These are phyloP conservation scores for Sarcophaga rosellei DNA, from an alignment of 2,888 invertebrate species.

Conservation along the genomic window DNA sequence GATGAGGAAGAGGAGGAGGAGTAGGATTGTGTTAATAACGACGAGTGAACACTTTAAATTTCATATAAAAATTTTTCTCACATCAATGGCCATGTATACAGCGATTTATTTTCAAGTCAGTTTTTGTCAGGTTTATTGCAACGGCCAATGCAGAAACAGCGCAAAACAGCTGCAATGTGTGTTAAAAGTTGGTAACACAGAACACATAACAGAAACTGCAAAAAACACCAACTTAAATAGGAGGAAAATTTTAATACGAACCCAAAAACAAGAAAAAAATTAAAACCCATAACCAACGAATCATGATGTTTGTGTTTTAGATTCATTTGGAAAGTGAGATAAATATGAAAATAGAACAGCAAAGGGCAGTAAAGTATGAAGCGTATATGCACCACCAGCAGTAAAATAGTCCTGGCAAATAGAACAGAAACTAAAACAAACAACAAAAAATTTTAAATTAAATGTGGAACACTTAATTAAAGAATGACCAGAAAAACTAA, in stretches of 20 bases:
- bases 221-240: not conserved
- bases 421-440: too few species aligned
- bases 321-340: not conserved
- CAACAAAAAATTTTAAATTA: too few species aligned
- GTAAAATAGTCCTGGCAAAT: not conserved
- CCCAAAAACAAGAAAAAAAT: not conserved
- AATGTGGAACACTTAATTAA: too few species aligned
- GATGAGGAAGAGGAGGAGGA: too few species aligned
- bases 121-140: constrained; percentile 62
- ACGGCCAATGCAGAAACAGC: not conserved
- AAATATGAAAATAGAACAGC: constrained; percentile 2
- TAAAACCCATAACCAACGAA: constrained; percentile 5
- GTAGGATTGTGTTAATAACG: constrained; percentile 60
- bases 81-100: constrained; percentile 65
- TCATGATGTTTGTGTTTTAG: constrained; percentile 60
- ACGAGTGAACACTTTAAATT: constrained; percentile 63
- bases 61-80: constrained; percentile 62
- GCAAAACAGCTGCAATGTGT: not conserved
- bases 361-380: not conserved
- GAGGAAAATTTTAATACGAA: not conserved
- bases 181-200: not conserved
- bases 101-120: constrained; percentile 63
- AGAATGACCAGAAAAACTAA: too few species aligned
- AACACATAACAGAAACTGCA: not conserved
- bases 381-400: not conserved